A percentile compares a stretch with the other conserved stretches of the same genome.
Conservation (phyloP, 2,113 vertebrate species). For the Oophaga pumilio region DNA sequence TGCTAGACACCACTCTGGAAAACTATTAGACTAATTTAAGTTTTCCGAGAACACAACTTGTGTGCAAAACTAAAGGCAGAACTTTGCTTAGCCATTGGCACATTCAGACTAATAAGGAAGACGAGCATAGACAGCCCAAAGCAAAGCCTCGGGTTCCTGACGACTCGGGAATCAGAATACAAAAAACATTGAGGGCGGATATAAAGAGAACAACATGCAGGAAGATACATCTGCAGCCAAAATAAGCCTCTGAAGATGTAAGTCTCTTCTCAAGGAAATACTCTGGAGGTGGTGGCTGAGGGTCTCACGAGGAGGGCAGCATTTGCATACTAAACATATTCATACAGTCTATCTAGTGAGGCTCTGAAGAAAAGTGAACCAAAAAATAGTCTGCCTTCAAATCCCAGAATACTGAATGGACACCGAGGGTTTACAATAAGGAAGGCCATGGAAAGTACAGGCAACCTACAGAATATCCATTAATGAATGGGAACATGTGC, state of each 20-base stretch:
- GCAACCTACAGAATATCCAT: background rate
- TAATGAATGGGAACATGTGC: background rate
- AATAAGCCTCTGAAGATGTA: background rate
- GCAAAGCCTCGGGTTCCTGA: slow-evolving; percentile 2
- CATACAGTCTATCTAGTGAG: background rate
- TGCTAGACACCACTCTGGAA: slow-evolving; percentile 31
- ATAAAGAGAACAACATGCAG: background rate
- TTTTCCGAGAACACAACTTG: slow-evolving; percentile 43
- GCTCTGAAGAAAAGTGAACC: background rate
- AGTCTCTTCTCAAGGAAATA: background rate
- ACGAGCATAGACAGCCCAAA: slow-evolving; percentile 18
- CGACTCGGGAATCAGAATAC: slow-evolving; percentile 8
- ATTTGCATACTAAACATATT: background rate
- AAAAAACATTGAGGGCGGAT: background rate
- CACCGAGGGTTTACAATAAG: background rate
- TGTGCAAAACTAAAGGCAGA: slow-evolving; percentile 19
- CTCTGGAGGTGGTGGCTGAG: background rate
- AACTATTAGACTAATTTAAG: slow-evolving; percentile 37
- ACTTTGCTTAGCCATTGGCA: slow-evolving; percentile 38
- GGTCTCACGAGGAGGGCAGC: background rate
- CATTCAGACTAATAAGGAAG: slow-evolving; percentile 38
- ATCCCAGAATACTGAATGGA: background rate
- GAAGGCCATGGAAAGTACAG: background rate
- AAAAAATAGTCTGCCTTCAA: background rate
- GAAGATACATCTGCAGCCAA: background rate